Conservation (phyloP, 1,140 invertebrate genomes). For the Penaeus vannamei region DNA sequence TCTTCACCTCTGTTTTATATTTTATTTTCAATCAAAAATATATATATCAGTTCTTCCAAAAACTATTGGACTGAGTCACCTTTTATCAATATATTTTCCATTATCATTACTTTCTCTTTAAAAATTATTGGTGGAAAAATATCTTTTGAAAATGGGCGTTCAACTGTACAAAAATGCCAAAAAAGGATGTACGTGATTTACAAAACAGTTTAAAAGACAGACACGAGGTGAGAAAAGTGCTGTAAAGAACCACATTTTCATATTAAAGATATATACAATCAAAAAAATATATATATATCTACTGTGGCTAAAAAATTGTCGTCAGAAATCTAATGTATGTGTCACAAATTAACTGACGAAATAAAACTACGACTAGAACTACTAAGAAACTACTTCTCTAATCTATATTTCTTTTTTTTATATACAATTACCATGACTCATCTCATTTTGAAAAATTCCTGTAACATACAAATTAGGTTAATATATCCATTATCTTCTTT, state of each 20-base stretch:
- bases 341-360: neutral
- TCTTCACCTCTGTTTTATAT: too few species aligned
- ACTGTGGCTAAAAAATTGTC: neutral
- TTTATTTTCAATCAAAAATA: too few species aligned
- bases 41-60: too few species aligned
- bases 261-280: conserved; percentile 14
- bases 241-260: conserved; percentile 40
- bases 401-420: conserved; percentile 16
- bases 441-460: conserved; percentile 54
- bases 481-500: conserved; percentile 9
- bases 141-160: too few species aligned
- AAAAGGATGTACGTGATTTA: neutral
- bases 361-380: neutral
- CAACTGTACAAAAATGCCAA: too few species aligned
- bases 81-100: too few species aligned
- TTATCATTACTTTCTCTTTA: too few species aligned
- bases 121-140: too few species aligned
- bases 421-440: conserved; percentile 55
- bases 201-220: neutral
- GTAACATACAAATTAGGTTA: conserved; percentile 50
- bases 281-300: neutral
- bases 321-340: neutral
- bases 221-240: conserved; percentile 1
- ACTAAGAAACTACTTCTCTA: neutral
- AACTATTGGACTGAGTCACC: too few species aligned